A percentile compares a stretch with the other conserved stretches of the same genome.
These are phyloP conservation scores for Calidris pygmaea DNA, from an alignment of 2,113 vertebrate species.

Conservation along the genomic window DNA sequence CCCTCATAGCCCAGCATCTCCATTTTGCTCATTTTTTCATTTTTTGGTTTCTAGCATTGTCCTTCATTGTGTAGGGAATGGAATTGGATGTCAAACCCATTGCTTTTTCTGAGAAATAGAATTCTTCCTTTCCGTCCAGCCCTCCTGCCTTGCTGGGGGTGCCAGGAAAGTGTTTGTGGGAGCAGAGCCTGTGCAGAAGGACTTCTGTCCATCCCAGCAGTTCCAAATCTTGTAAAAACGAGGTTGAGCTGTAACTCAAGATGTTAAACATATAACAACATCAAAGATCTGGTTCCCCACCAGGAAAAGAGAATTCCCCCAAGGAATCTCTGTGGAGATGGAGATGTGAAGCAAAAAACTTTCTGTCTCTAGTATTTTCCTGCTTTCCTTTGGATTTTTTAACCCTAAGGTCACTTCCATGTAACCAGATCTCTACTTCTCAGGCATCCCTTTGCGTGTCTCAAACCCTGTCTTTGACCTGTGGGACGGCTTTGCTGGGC, in stretches of 20 bases:
- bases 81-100: not conserved
- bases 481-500: not conserved
- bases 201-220: not conserved
- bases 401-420: not conserved
- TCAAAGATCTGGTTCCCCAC: not conserved
- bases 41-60: not conserved
- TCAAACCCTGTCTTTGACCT: not conserved
- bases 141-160: not conserved
- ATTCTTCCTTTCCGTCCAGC: not conserved
- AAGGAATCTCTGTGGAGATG: not conserved
- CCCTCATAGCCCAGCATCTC: not conserved
- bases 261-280: not conserved
- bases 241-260: not conserved
- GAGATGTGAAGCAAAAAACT: not conserved
- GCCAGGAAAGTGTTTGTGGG: not conserved
- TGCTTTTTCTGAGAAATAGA: not conserved
- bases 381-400: not conserved
- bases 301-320: not conserved
- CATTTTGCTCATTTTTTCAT: not conserved
- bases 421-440: not conserved
- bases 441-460: not conserved
- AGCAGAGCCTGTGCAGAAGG: not conserved
- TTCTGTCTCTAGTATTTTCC: not conserved
- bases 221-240: not conserved
- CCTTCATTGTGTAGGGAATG: not conserved